A percentile compares a stretch with the other conserved stretches of the same genome.
Conservation (phyloP, 2,888 invertebrate genomes). For the Escarpia spicata region DNA sequence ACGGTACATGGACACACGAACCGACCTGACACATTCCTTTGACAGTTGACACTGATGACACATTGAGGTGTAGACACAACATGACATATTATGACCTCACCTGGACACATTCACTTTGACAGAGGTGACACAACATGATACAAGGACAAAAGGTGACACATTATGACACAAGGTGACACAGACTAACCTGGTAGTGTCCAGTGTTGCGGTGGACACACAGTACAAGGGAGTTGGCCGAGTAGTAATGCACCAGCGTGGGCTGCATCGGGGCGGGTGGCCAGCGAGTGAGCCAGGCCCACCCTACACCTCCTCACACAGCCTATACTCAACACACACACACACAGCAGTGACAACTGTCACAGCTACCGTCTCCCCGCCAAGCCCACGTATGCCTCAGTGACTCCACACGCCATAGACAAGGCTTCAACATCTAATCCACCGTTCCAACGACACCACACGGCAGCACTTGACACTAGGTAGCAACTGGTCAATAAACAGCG, state of each 20-base stretch:
- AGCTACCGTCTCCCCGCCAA: not conserved
- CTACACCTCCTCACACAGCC: not conserved
- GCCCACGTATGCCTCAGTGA: not conserved
- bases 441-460: not conserved
- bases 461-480: not conserved
- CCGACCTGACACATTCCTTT: too few relatives aligned
- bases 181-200: slow-evolving; percentile 7
- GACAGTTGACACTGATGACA: too few relatives aligned
- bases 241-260: slow-evolving; percentile 25
- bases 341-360: not conserved
- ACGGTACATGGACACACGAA: too few relatives aligned
- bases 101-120: too few relatives aligned
- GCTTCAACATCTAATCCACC: not conserved
- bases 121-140: too few relatives aligned
- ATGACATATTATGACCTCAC: too few relatives aligned
- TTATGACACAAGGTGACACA: too few relatives aligned
- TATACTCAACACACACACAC: not conserved
- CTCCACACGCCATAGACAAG: not conserved
- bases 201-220: slow-evolving; percentile 21
- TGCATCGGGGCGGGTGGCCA: not conserved
- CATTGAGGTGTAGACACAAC: too few relatives aligned
- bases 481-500: slow-evolving; percentile 12
- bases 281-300: not conserved
- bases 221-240: slow-evolving; percentile 24
- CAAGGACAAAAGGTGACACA: too few relatives aligned